Conservation (phyloP, 2,888 invertebrate species). For the Graphium colonna region DNA sequence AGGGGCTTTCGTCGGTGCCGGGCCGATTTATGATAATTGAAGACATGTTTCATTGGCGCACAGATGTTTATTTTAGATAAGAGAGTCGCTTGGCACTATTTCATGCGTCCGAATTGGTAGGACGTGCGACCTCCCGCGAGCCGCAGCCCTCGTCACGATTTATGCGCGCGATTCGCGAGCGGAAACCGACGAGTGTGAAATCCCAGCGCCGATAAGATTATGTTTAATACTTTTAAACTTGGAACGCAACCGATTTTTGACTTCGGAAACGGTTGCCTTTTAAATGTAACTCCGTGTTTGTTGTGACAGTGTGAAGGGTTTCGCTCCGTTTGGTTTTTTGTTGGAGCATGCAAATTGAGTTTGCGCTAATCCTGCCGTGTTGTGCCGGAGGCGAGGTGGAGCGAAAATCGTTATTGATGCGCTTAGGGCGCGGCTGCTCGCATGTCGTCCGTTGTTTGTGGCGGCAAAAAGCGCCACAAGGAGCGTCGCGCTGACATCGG, state of each 20-base stretch:
- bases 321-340: constrained; percentile 38
- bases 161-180: constrained; percentile 60
- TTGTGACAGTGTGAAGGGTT: constrained; percentile 34
- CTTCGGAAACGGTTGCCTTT: constrained; percentile 31
- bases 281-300: constrained; percentile 19
- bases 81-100: constrained; percentile 69
- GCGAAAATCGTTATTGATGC: constrained; percentile 68
- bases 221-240: constrained; percentile 27
- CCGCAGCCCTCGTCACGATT: constrained; percentile 55
- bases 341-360: constrained; percentile 62
- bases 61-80: constrained; percentile 80
- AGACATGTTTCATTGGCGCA: constrained; percentile 77
- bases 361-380: constrained; percentile 57
- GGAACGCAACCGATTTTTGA: constrained; percentile 27
- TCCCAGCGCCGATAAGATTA: constrained; percentile 55
- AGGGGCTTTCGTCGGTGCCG: constrained; percentile 62
- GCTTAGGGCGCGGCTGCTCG: constrained; percentile 64
- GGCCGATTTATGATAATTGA: constrained; percentile 79
- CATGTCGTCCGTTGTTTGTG: constrained; percentile 68
- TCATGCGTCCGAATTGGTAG: constrained; percentile 72
- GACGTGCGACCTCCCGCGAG: constrained; percentile 70
- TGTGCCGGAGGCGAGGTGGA: constrained; percentile 53
- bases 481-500: constrained; percentile 63
- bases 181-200: constrained; percentile 58
- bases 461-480: constrained; percentile 57